Conservation (phyloP, 1,140 invertebrate species). For the Dinoponera quadriceps region DNA sequence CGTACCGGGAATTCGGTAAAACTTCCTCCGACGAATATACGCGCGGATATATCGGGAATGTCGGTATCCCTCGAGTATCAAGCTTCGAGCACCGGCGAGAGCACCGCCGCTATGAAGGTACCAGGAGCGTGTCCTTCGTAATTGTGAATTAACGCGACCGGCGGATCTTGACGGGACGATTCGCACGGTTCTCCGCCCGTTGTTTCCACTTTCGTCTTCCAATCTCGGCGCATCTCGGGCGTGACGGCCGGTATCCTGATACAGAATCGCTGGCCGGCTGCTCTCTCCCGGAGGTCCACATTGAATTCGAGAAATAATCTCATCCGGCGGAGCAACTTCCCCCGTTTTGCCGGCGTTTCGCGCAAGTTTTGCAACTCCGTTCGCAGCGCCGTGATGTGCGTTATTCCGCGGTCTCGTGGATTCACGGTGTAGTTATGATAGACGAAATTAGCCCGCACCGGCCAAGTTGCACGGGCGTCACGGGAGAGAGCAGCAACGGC, state of each 20-base stretch:
- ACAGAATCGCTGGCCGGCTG: conserved; percentile 49
- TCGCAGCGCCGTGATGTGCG: conserved; percentile 8
- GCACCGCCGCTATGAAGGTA: no score
- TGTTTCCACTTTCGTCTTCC: background rate
- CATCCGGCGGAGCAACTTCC: conserved; percentile 42
- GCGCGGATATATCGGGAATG: no score
- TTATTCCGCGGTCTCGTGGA: conserved; percentile 13
- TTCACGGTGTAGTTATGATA: conserved; percentile 30
- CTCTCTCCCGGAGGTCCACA: conserved; percentile 22
- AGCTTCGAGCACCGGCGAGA: no score
- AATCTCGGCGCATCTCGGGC: conserved; percentile 28
- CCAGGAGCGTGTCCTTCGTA: background rate
- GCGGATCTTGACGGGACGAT: conserved; percentile 32
- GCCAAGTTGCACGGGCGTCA: background rate
- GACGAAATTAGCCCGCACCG: conserved; percentile 19
- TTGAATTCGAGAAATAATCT: conserved; percentile 66
- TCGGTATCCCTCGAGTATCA: no score
- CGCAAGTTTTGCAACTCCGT: conserved; percentile 30
- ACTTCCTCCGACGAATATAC: background rate
- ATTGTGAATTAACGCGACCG: conserved; percentile 22
- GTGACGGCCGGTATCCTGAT: conserved; percentile 25
- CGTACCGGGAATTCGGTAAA: background rate
- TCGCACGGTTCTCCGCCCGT: background rate
- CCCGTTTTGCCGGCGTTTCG: conserved; percentile 34
- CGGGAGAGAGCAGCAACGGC: background rate